Evolutionary conservation across 2,888 invertebrate species (phyloP), one percentile per base, ranked within the genome.

Genomic region (Melieria picta): DNA sequence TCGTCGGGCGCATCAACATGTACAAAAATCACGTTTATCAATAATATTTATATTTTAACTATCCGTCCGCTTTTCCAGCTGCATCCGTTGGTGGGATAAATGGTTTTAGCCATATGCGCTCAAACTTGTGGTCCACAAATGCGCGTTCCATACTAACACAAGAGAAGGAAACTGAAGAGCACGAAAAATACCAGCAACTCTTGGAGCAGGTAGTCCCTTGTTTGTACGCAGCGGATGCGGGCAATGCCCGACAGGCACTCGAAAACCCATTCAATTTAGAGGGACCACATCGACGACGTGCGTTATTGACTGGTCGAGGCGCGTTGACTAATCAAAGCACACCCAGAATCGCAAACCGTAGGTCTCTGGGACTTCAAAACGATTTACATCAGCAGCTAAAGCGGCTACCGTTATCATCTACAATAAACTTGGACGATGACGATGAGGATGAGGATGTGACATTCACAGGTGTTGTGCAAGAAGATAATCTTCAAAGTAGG

Each of bases 141-240:
- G 76, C 77, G 4, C 78, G 77, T 6, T 79, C 81, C 0, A 79
- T 81, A 43, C 75, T 81, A 7, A 72, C 76, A 6, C 77, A 79
- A n/a, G 79, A 80, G 60, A 75, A 77, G 55, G 75, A 77, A 16
- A 72, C 75, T 5, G 79, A 80, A 62, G 80, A 79, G 58, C 79
- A 77, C 3, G 79, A 80, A 11, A 78, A 79, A 58, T 79, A 80
- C 56, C 80, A 81, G 46, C 82, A 77, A 47, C 77, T 84, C 45
- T 72, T 83, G 58, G 66, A 78, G 71, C 70, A 83, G 74, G 56
- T 74, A 68, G 73, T 78, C 48, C 75, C 79, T 30, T 74, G 76
- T 62, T 69, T 80, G 1, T 81, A 80, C 62, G 75, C 77, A 64
- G 68, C 74, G 10, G 64, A 73, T 1, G 73, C 72, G 42, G 68